Percentiles rank a stretch among this genome's conserved stretches.
These are phyloP conservation scores for Carterocephalus palaemon DNA, from an alignment of 2,888 invertebrate species.

Conservation along the genomic window DNA sequence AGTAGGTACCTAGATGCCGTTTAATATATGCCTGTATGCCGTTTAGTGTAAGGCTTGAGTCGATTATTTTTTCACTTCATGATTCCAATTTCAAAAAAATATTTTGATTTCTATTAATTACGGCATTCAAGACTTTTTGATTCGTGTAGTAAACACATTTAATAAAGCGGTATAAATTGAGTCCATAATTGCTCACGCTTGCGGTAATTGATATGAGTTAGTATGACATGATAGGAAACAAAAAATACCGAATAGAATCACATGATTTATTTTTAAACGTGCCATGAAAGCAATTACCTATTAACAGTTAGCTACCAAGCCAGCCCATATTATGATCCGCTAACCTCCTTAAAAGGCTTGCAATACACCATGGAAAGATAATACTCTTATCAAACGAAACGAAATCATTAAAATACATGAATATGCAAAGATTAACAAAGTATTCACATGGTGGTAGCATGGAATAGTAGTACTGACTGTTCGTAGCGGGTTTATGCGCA, in stretches of 20 bases:
- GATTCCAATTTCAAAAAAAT: too few relatives aligned
- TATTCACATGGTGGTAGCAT: not conserved
- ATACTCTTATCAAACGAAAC: too few relatives aligned
- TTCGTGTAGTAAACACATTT: slow-evolving; percentile 3
- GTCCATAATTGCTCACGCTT: slow-evolving; percentile 6
- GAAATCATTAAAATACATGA: slow-evolving; percentile 24
- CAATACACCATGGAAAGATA: slow-evolving; percentile 14
- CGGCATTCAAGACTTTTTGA: too few relatives aligned
- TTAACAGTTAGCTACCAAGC: slow-evolving; percentile 7
- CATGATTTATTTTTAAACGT: slow-evolving; percentile 5
- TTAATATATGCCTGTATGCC: too few relatives aligned
- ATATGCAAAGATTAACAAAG: slow-evolving; percentile 16
- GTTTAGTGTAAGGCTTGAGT: too few relatives aligned
- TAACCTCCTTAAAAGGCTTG: slow-evolving; percentile 18
- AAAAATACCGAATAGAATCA: slow-evolving; percentile 6
- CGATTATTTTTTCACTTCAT: too few relatives aligned
- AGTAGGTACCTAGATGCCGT: too few relatives aligned
- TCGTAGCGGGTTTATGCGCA: too few relatives aligned
- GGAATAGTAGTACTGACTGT: slow-evolving; percentile 5
- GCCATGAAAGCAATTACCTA: slow-evolving; percentile 8
- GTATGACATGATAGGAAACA: not conserved
- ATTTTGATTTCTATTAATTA: too few relatives aligned
- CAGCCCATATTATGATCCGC: slow-evolving; percentile 18
- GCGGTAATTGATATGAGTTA: slow-evolving; percentile 3
- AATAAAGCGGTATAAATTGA: slow-evolving; percentile 2